These are phyloP conservation scores for Patella depressa DNA, from an alignment of 2,888 invertebrate species.

Conservation along the genomic window DNA sequence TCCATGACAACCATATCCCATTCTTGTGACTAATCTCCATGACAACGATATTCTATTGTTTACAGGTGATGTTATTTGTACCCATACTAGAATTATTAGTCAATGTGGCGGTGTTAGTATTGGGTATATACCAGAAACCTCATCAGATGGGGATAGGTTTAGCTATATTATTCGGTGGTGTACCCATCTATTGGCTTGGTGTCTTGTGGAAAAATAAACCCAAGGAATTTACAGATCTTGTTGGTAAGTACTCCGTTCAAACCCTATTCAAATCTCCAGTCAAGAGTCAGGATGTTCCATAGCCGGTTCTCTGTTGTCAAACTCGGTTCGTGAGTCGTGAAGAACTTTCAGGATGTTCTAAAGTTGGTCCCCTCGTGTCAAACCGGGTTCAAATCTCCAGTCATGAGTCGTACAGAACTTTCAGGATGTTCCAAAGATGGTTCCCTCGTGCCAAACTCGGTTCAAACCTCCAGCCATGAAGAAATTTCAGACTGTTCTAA, in stretches of 20 bases:
- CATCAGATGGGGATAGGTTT: constrained; percentile 84
- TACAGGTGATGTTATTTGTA: constrained; percentile 81
- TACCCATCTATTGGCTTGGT: constrained; percentile 85
- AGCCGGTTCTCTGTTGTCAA: too few relatives aligned
- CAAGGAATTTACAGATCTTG: constrained; percentile 39
- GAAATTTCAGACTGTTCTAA: too few relatives aligned
- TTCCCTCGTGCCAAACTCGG: too few relatives aligned
- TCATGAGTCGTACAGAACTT: too few relatives aligned
- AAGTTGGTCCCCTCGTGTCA: too few relatives aligned
- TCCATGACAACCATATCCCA: too few relatives aligned
- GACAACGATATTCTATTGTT: constrained; percentile 29
- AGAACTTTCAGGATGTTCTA: too few relatives aligned
- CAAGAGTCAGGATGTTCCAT: background rate
- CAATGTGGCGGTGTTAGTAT: constrained; percentile 83
- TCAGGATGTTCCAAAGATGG: too few relatives aligned
- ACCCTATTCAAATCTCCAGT: background rate
- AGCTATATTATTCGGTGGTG: constrained; percentile 84
- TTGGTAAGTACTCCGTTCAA: constrained; percentile 44
- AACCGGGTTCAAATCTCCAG: too few relatives aligned
- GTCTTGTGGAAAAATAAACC: constrained; percentile 77
- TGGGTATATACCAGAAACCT: constrained; percentile 85
- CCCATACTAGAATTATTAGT: constrained; percentile 84
- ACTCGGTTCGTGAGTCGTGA: too few relatives aligned
- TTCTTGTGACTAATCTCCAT: constrained; percentile 70
- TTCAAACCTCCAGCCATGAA: too few relatives aligned